phyloP scores from a whole-genome alignment of 1,140 invertebrate species.

The Drosophila teissieri region DNA sequence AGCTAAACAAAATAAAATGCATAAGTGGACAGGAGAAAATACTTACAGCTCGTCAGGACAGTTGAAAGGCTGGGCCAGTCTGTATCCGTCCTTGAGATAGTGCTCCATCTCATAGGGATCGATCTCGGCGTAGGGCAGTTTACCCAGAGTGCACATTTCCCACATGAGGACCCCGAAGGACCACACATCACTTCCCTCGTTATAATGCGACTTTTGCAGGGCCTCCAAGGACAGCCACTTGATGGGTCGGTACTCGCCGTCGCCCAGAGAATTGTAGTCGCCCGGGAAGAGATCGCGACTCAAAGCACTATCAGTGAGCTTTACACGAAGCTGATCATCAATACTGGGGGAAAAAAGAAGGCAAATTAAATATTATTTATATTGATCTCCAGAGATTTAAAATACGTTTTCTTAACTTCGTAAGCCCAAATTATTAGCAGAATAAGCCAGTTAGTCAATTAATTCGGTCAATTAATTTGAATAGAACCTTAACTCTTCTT shows the following conservation, averaged over 20 bases:
- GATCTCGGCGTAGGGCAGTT: constrained; percentile 91
- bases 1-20: background rate
- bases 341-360: constrained; percentile 83
- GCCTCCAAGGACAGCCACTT: constrained; percentile 97
- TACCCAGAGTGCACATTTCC: constrained; percentile 96
- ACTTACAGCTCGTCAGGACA: constrained; percentile 98
- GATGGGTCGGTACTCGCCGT: constrained; percentile 97
- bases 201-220: constrained; percentile 92
- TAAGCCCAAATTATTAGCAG: no score
- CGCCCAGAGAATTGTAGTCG: constrained; percentile 97
- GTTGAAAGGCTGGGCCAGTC: constrained; percentile 96
- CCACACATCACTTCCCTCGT: constrained; percentile 96
- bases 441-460: no score
- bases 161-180: constrained; percentile 97
- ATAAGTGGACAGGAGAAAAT: background rate
- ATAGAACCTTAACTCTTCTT: background rate
- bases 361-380: background rate
- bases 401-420: no score
- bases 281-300: constrained; percentile 96
- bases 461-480: no score
- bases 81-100: constrained; percentile 95
- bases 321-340: constrained; percentile 94
- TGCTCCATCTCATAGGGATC: constrained; percentile 95
- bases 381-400: background rate
- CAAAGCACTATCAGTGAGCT: constrained; percentile 96